Conservation (phyloP, 2,888 invertebrate species). For the Tryphoninae sp. region DNA sequence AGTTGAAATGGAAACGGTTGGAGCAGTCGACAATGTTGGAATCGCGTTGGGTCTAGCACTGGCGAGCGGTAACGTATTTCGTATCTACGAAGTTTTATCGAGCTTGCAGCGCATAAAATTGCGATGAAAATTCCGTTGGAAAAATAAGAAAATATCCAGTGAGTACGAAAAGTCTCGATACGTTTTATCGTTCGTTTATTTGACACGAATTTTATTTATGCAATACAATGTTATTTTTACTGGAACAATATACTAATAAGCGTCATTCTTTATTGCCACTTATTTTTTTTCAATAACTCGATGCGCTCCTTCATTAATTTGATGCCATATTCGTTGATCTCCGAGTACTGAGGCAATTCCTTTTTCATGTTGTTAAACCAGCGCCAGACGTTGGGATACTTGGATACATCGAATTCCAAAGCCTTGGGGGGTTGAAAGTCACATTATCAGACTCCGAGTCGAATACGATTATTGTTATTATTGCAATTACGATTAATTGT, state of each 20-base stretch:
- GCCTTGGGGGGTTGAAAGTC: not conserved
- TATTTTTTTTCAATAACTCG: slow-evolving; percentile 4
- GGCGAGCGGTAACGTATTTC: not conserved
- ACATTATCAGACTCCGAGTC: not conserved
- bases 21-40: not conserved
- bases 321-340: slow-evolving; percentile 71
- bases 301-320: slow-evolving; percentile 30
- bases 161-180: too few relatives aligned
- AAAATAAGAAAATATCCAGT: too few relatives aligned
- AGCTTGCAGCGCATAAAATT: too few relatives aligned
- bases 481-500: slow-evolving; percentile 59
- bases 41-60: not conserved
- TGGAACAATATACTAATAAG: too few relatives aligned
- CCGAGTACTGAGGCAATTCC: slow-evolving; percentile 83
- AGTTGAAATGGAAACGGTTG: not conserved
- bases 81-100: too few relatives aligned
- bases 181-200: too few relatives aligned
- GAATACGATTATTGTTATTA: not conserved
- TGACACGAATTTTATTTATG: too few relatives aligned
- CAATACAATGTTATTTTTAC: too few relatives aligned
- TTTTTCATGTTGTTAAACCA: slow-evolving; percentile 84
- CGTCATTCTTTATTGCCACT: not conserved
- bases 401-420: slow-evolving; percentile 79
- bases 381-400: slow-evolving; percentile 84
- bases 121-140: too few relatives aligned